Evolutionary conservation across 2,113 vertebrate genomes (phyloP), one percentile per base, ranked within the genome.

Genomic region (Gasterosteus aculeatus): DNA sequence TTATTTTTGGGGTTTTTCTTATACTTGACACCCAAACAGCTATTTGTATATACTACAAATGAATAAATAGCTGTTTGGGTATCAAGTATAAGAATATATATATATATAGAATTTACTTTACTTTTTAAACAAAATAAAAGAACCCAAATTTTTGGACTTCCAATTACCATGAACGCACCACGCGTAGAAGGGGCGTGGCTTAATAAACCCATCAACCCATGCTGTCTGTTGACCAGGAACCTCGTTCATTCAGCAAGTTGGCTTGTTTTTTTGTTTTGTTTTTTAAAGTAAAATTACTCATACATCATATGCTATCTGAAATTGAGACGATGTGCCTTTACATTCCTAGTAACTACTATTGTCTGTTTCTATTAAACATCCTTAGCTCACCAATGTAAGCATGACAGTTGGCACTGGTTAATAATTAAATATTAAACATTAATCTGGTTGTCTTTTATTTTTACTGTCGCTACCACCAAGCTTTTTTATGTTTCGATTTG

Each of bases 171-270:
- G 64, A 89, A 89, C 10, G 69, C 69, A 81, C 0, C 78, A 62
- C 9, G 41, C 0, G 0, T 0, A 7, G 63, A 35, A 8, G 39
- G 29, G 89, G 90, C 59, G 86, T 54, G 65, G 18, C 10, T 64
- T 0, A 78, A 70, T 62, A 71, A 86, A 90, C 90, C 77, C 56
- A 0, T 0, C 53, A 71, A 90, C 89, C 87, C 84, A 60, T 66
- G 33, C 14, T 16, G 58, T 12, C 26, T 71, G 31, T 0, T 19
- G 9, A 15, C 51, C 1, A 18, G n/a, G 31, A 66, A 10, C 35
- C 33, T 53, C 33, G 61, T 69, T 64, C 12, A 62, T 69, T 54
- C 8, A 38, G 4, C 7, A 10, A 26, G 39, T 2, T 19, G 51
- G 3, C 46, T 15, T 49, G 8, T 10, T 41, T 46, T 38, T 22